phyloP scores from a whole-genome alignment of 2,888 invertebrate genomes.

The Pachycephus smyrnensis region DNA sequence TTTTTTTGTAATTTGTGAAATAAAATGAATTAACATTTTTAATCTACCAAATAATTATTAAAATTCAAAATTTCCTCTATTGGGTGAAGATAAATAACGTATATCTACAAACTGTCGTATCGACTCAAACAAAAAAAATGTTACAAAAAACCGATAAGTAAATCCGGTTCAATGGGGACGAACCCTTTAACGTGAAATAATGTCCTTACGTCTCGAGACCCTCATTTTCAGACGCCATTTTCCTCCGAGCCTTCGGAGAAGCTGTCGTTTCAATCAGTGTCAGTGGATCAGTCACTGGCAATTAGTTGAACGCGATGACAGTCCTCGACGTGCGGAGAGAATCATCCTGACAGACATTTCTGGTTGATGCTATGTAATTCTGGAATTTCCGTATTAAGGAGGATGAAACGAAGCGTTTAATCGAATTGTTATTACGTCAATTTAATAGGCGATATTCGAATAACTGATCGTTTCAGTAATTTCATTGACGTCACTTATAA shows the following conservation, averaged over 20 bases:
- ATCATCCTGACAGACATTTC: background rate
- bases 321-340: background rate
- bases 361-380: background rate
- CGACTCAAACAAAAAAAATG: background rate
- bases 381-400: background rate
- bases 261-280: background rate
- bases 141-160: background rate
- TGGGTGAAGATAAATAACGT: too few species aligned
- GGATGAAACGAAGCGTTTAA: background rate
- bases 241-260: background rate
- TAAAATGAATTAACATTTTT: background rate
- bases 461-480: background rate
- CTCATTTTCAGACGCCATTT: background rate
- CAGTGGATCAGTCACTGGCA: background rate
- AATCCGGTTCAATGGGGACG: background rate
- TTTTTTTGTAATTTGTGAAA: too few species aligned
- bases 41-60: background rate
- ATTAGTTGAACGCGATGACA: background rate
- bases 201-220: background rate
- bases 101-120: too few species aligned
- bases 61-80: background rate
- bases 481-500: background rate
- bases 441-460: background rate
- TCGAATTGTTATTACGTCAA: background rate
- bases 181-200: background rate